A percentile compares a stretch with the other conserved stretches of the same genome.
These are phyloP conservation scores for Sus scrofa DNA, from an alignment of 2,113 vertebrate species.

Conservation along the genomic window DNA sequence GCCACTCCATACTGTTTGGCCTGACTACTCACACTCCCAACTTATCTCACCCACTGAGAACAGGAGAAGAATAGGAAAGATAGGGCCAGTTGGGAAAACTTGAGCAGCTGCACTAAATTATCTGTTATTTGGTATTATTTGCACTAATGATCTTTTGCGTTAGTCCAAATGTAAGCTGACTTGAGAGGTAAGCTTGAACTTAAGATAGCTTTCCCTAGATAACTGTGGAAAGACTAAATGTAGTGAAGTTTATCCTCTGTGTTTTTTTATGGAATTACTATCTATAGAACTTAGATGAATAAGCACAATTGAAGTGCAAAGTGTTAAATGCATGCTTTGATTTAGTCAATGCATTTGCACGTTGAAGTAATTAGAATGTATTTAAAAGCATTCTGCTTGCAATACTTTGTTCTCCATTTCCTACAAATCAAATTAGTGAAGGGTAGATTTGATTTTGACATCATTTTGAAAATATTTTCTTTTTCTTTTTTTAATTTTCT, in stretches of 20 bases:
- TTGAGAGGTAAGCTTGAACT: conserved; percentile 50
- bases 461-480: conserved; percentile 92
- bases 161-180: conserved; percentile 54
- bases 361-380: conserved; percentile 91
- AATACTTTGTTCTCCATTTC: conserved; percentile 91
- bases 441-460: conserved; percentile 91
- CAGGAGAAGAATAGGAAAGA: conserved; percentile 10
- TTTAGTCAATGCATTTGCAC: conserved; percentile 90
- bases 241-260: conserved; percentile 37
- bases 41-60: not conserved
- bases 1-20: not conserved
- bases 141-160: conserved; percentile 51
- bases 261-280: conserved; percentile 60
- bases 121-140: conserved; percentile 67
- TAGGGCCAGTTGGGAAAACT: conserved; percentile 10
- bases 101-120: conserved; percentile 49
- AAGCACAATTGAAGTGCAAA: conserved; percentile 79
- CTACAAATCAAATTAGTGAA: conserved; percentile 91
- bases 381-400: conserved; percentile 90
- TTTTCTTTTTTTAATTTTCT: conserved; percentile 91
- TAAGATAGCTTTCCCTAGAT: not conserved
- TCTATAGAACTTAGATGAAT: conserved; percentile 74
- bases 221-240: conserved; percentile 11
- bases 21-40: not conserved
- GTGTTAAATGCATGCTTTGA: conserved; percentile 86